These are phyloP conservation scores for Cecropterus lyciades DNA, from an alignment of 1,140 invertebrate genomes.

Conservation along the genomic window DNA sequence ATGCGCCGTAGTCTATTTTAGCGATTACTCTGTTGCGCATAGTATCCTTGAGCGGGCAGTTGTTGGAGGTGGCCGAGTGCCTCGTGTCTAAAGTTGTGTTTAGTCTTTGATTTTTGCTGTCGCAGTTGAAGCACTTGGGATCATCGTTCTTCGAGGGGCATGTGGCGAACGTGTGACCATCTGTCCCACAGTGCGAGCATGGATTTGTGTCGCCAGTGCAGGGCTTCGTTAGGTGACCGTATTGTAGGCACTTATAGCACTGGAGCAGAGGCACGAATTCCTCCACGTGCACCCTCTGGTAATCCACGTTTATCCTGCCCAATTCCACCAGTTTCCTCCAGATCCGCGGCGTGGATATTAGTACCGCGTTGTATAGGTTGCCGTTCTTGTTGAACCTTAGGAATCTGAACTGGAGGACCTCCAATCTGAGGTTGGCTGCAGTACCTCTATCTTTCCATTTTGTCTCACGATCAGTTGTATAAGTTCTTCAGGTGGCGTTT, in stretches of 20 bases:
- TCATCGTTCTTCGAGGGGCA: constrained; percentile 14
- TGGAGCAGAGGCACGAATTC: no score
- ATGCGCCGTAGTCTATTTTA: no score
- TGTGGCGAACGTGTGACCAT: neutral
- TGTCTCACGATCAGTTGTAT: no score
- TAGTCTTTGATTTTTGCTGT: neutral
- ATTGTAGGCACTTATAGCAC: constrained; percentile 25
- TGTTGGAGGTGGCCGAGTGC: no score
- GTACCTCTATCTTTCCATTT: no score
- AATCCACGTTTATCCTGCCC: constrained; percentile 30
- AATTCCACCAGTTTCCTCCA: constrained; percentile 8
- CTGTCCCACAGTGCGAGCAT: constrained; percentile 23
- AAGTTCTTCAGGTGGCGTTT: no score
- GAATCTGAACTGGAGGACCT: constrained; percentile 13
- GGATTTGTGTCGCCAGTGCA: neutral
- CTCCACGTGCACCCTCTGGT: constrained; percentile 40
- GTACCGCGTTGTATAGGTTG: constrained; percentile 34
- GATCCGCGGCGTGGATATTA: constrained; percentile 7
- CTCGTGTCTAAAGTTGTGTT: no score
- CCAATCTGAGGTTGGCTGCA: neutral
- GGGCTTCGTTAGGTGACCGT: constrained; percentile 24
- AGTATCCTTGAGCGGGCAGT: no score
- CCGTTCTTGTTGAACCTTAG: constrained; percentile 22
- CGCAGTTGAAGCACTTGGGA: constrained; percentile 9
- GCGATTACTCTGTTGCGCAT: no score